Evolutionary conservation across 2,888 invertebrate species (phyloP), one percentile per base, ranked within the genome.

Genomic region (Latheticus oryzae): DNA sequence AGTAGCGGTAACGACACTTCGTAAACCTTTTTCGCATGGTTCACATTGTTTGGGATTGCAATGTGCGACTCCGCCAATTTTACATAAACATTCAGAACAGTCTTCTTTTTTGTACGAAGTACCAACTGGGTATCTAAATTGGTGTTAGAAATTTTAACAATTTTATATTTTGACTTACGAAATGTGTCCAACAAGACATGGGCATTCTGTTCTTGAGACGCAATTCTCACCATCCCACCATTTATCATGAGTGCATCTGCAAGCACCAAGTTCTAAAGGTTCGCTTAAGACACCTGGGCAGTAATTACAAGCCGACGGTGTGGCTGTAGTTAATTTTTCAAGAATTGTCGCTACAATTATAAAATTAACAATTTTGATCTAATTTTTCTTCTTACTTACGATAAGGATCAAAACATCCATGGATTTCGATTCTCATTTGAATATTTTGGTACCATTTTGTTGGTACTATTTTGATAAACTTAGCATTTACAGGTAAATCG

Each of bases 71-170:
- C 94, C 93, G 13, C 89, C 89, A 23, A 93, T 73, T 61, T 87
- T 85, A 73, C 95, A 95, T 30, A 87, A 81, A 70, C 95, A 95
- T 65, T 89, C 86, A 61, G 88, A 85, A 72, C 95, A 95, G 61
- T 88, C 85, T 5, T 85, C 83, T 28, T 87, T 88, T 64, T 87
- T 85, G 74, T 87, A 93, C 7, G 83, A 79, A 0, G 86, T 82
- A 0, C 91, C 91, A 24, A 91, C 87, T 0, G 85, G 79, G 73
- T 91, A 90, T n/a, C 88, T 90, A 69, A 37, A 58, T 60, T 26
- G 32, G 21, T 60, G 5, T n/a, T 4, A 15, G 3, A 9, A 35
- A n/a, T 35, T 35, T 13, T 16, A 11, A 32, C 11, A 8, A 13
- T 16, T 4, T 12, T 33, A 30, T n/a, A n/a, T n/a, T 28, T 50